phyloP scores from a whole-genome alignment of 2,888 invertebrate genomes.

The Polydrusus pterygomalis region DNA sequence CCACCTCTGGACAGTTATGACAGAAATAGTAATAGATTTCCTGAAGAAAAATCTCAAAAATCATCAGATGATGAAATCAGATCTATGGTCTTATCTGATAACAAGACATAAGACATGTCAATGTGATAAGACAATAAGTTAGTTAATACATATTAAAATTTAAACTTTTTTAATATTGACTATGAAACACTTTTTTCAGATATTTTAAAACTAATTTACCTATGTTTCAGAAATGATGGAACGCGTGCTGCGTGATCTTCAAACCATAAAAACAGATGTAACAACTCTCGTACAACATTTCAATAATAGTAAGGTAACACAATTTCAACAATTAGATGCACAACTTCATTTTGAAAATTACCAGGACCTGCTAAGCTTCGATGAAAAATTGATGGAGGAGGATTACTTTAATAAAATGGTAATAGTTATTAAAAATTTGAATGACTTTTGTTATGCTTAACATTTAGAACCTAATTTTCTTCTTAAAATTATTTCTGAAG shows the following conservation, averaged over 20 bases:
- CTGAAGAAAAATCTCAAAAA: too few relatives aligned
- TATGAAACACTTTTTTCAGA: neutral
- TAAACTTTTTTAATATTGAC: too few relatives aligned
- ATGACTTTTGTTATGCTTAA: neutral
- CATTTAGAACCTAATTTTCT: neutral
- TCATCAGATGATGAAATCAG: too few relatives aligned
- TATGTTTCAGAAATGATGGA: neutral
- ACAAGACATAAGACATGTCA: too few relatives aligned
- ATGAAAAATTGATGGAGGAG: neutral
- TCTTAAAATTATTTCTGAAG: neutral
- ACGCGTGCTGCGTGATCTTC: neutral
- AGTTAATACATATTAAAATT: too few relatives aligned
- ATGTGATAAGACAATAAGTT: too few relatives aligned
- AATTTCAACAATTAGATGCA: neutral
- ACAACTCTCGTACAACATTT: neutral
- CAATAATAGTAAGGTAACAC: neutral
- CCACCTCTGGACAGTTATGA: too few relatives aligned
- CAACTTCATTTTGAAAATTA: neutral
- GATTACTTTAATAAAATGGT: neutral
- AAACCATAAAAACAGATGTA: neutral
- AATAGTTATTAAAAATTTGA: neutral
- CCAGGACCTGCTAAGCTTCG: neutral
- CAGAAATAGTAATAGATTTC: neutral
- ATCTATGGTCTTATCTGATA: too few relatives aligned
- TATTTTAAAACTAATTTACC: neutral